Conservation (phyloP, 1,140 invertebrate species). For the Lepidurus apus region DNA sequence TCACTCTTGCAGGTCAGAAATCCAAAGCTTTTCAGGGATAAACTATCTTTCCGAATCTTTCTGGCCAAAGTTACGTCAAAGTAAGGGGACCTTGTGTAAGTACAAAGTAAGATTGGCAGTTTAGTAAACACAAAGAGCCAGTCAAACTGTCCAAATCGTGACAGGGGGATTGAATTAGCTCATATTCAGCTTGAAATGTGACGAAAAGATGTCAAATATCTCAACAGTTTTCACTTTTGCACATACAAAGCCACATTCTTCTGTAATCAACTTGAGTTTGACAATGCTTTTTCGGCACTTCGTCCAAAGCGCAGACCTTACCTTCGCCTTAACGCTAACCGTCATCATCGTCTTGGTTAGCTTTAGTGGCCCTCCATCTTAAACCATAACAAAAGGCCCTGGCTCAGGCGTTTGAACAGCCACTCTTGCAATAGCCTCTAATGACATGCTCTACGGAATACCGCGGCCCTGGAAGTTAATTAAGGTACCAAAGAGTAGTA, state of each 20-base stretch:
- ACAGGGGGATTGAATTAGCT: not conserved
- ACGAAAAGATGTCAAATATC: not conserved
- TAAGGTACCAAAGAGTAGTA: not conserved
- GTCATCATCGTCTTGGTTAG: not conserved
- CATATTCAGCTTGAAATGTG: not conserved
- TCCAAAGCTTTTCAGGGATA: not conserved
- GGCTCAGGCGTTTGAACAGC: not conserved
- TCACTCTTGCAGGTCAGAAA: not conserved
- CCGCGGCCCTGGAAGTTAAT: not conserved
- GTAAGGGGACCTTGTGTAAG: not conserved
- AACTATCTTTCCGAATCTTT: not conserved
- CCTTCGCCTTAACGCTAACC: not conserved
- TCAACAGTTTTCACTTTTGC: not conserved
- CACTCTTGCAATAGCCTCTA: not conserved
- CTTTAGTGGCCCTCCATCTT: not conserved
- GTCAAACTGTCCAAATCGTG: slow-evolving; percentile 6
- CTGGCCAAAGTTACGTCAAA: not conserved
- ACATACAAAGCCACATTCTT: not conserved
- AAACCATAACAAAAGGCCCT: not conserved
- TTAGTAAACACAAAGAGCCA: not conserved
- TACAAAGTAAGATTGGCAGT: no score
- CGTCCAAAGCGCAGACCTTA: not conserved
- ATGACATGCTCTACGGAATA: not conserved
- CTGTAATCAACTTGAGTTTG: not conserved
- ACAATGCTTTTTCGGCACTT: not conserved